Base-by-base conservation (phyloP, 92 coral and sea anemone species). In the Palythoa grandiflora region DNA sequence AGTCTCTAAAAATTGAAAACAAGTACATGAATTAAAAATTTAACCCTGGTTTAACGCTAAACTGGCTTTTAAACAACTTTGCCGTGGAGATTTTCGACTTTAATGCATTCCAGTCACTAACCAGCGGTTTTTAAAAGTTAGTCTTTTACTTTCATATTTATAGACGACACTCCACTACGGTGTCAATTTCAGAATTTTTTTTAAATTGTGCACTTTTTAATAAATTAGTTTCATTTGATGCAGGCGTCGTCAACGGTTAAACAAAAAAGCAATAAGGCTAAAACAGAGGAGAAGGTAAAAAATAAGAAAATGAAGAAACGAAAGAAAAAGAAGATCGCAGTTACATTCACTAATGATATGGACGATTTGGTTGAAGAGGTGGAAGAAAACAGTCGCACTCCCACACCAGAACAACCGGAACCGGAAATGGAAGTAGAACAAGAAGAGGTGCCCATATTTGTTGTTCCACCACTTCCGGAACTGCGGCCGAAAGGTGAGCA, bases 321-420 rank as follows among this genome's bases (percentile, higher is more conserved):
- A 79, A 91, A 93, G 86, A 92, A 87, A 87, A 87, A 87, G 80
- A 85, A 79, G 38, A 88, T 38, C 15, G 38, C 73, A 17, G 80
- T 70, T 35, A 21, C 91, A 47, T 75, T 63, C 84, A 72, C 83
- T 10, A 21, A 85, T 47, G 80, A 75, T 83, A 40, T 91, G 79
- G 89, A 91, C 36, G 88, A 83, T 17, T 60, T 78, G 65, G 68
- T 37, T 61, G 94, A 93, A 73, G 95, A 94, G 20, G 72, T 57
- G 14, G 83, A 68, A 37, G 88, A 87, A 50, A 75, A 74, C 37
- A 86, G 87, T 48, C 89, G 92, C 38, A 91, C 96, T n/a, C 78
- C 88, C 73, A 72, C 92, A 51, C 96, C 96, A 68, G 96, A 95
- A 10, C 59, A 85, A 78, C 92, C 89, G 77, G 92, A 93, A 87